These are phyloP conservation scores for Perca flavescens DNA, from an alignment of 2,113 vertebrate genomes.

Conservation along the genomic window DNA sequence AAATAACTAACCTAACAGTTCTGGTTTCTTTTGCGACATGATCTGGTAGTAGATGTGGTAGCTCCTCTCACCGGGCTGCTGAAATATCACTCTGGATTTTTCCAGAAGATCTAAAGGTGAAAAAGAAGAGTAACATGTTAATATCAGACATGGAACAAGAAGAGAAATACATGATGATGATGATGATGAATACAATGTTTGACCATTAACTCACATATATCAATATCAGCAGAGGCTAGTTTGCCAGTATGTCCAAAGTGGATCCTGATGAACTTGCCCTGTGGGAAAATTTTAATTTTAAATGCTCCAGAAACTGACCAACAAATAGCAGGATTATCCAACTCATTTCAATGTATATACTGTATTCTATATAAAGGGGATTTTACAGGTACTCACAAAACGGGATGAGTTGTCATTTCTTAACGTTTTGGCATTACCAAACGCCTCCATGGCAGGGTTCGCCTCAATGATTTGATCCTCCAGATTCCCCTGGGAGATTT, in stretches of 20 bases:
- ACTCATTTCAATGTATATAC: not conserved
- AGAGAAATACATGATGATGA: not conserved
- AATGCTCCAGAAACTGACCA: not conserved
- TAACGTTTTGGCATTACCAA: constrained; percentile 95
- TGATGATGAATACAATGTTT: not conserved
- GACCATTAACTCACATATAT: constrained; percentile 90
- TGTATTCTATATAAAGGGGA: not conserved
- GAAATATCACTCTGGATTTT: constrained; percentile 94
- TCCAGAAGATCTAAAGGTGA: constrained; percentile 89
- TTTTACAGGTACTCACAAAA: constrained; percentile 87
- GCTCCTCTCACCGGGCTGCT: constrained; percentile 92
- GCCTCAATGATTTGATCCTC: constrained; percentile 98
- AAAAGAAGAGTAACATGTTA: not conserved
- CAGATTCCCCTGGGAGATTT: constrained; percentile 88
- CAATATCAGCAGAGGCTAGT: constrained; percentile 92
- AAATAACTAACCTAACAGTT: constrained; percentile 87
- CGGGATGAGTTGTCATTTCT: constrained; percentile 96
- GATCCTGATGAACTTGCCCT: constrained; percentile 98
- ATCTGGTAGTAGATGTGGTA: constrained; percentile 98
- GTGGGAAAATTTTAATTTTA: not conserved
- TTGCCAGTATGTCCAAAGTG: constrained; percentile 95
- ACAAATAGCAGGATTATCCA: not conserved
- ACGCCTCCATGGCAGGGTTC: constrained; percentile 96
- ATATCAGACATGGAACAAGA: not conserved
- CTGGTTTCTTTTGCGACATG: constrained; percentile 93